A percentile compares a stretch with the other conserved stretches of the same genome.
Evolutionary conservation across 2,113 vertebrate species (phyloP).

Genomic region (Channa maculata): DNA sequence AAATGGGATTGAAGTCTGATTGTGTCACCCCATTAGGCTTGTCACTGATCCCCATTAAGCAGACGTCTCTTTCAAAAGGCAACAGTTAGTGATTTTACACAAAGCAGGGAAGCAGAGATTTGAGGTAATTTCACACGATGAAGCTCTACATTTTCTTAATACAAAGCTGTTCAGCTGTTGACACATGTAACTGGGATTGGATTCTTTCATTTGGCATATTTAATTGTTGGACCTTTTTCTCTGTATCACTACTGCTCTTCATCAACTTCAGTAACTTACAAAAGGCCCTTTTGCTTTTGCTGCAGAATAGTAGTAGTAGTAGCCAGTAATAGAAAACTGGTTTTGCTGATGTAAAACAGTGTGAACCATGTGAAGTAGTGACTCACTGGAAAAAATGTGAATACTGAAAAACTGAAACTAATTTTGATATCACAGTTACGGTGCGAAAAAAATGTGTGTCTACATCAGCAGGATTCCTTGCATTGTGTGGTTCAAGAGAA

Average conservation of each 20-base stretch:
- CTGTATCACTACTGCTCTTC: neutral
- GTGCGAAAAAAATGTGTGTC: no score
- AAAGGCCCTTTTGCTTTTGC: no score
- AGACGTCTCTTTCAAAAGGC: slow-evolving; percentile 64
- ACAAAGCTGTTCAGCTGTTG: neutral
- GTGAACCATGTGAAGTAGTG: no score
- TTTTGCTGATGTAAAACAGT: no score
- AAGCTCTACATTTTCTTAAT: slow-evolving; percentile 7
- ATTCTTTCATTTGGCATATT: slow-evolving; percentile 2
- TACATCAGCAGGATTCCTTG: no score
- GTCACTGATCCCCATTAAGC: slow-evolving; percentile 63
- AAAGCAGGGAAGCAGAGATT: slow-evolving; percentile 7
- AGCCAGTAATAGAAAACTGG: no score
- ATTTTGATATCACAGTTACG: no score
- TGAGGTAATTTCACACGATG: slow-evolving; percentile 12
- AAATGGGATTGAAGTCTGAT: slow-evolving; percentile 71
- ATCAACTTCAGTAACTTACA: neutral
- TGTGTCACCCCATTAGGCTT: slow-evolving; percentile 63
- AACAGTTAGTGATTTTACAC: slow-evolving; percentile 50
- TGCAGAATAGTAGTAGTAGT: no score
- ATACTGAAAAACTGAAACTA: no score
- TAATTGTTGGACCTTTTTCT: neutral
- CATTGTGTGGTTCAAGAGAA: no score
- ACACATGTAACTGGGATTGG: neutral
- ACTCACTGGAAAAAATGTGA: no score